Evolutionary conservation across 1,140 invertebrate genomes (phyloP).

Genomic region (fruit fly (Drosophila melanogaster)): Release_6_plus_ISO1_MT NT_037436.4:19167501-19168000

Average conservation of each 20-base stretch:
- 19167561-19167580: conserved; percentile 32
- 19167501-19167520: conserved; percentile 65
- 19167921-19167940: conserved; percentile 13
- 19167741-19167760: conserved; percentile 65
- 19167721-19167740: conserved; percentile 36
- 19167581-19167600: conserved; percentile 51
- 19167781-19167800: conserved; percentile 35
- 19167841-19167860: conserved; percentile 46
- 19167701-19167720: conserved; percentile 14
- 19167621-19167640: conserved; percentile 34
- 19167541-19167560: conserved; percentile 42
- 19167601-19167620: conserved; percentile 77
- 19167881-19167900: conserved; percentile 71
- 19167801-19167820: conserved; percentile 31
- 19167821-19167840: conserved; percentile 80
- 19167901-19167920: conserved; percentile 75
- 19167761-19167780: conserved; percentile 61
- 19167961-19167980: conserved; percentile 49
- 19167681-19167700: conserved; percentile 38
- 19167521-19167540: conserved; percentile 54
- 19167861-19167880: conserved; percentile 39
- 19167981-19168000: conserved; percentile 48
- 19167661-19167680: conserved; percentile 66
- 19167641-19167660: conserved; percentile 66
- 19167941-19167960: conserved; percentile 14